Conservation (phyloP, 2,113 vertebrate species). For the Podarcis muralis region DNA sequence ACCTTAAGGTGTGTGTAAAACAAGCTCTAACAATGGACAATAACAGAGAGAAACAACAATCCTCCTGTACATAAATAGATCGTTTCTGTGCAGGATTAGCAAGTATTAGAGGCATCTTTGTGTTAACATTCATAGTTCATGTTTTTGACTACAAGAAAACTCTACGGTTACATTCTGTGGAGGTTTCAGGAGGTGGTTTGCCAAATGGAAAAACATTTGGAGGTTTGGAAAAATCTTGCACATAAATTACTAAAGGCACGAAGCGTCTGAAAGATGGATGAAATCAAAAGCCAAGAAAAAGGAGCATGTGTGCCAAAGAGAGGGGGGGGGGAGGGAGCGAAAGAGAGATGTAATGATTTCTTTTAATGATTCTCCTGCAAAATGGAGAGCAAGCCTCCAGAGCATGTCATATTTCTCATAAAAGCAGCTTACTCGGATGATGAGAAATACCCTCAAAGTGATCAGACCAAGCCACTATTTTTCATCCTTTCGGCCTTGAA, state of each 20-base stretch:
- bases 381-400: constrained; percentile 71
- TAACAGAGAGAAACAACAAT: neutral
- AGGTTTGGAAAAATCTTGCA: constrained; percentile 86
- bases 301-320: constrained; percentile 74
- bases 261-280: constrained; percentile 82
- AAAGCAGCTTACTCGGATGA: constrained; percentile 68
- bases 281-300: constrained; percentile 85
- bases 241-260: constrained; percentile 85
- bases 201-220: constrained; percentile 88
- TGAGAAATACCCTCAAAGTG: constrained; percentile 71
- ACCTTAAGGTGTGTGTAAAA: constrained; percentile 22
- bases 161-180: constrained; percentile 78
- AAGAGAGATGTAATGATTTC: constrained; percentile 77
- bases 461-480: constrained; percentile 60
- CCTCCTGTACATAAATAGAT: constrained; percentile 53
- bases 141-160: constrained; percentile 75
- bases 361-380: constrained; percentile 76
- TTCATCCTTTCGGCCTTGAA: constrained; percentile 70
- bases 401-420: constrained; percentile 66
- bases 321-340: constrained; percentile 19
- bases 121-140: constrained; percentile 64
- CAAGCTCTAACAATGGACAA: constrained; percentile 17
- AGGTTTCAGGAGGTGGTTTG: constrained; percentile 76
- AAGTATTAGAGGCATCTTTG: constrained; percentile 66
- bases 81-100: constrained; percentile 59